Percentiles rank a stretch among this genome's conserved stretches.
Conservation (phyloP, 2,113 vertebrate species). For the Actinemys pallida region DNA sequence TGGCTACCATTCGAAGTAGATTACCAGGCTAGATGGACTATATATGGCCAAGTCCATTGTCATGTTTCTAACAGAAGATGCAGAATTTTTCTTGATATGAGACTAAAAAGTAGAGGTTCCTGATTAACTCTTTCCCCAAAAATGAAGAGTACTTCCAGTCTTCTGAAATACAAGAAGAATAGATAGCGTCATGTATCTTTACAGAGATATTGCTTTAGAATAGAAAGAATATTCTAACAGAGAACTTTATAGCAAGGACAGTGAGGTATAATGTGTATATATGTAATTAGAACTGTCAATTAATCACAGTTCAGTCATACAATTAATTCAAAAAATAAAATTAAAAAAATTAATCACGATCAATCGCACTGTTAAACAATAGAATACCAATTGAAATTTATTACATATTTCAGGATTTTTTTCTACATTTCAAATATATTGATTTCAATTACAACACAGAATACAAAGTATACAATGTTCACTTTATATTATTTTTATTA, state of each 20-base stretch:
- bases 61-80: background rate
- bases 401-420: too few relatives aligned
- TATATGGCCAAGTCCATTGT: background rate
- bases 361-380: too few relatives aligned
- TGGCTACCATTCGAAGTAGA: background rate
- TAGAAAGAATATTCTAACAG: background rate
- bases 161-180: background rate
- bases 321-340: too few relatives aligned
- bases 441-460: too few relatives aligned
- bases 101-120: fast-evolving
- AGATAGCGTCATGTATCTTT: background rate
- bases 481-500: too few relatives aligned
- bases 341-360: too few relatives aligned
- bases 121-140: fast-evolving
- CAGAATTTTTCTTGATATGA: background rate
- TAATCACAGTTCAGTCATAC: too few relatives aligned
- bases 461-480: too few relatives aligned
- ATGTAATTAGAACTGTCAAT: too few relatives aligned
- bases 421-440: too few relatives aligned
- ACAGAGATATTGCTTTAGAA: background rate
- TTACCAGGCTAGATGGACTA: background rate
- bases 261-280: background rate
- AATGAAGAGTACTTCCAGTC: background rate
- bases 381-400: too few relatives aligned
- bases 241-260: background rate